Evolutionary conservation across 2,797 vertebrate species (phyloP).

Genomic region (Petrocephalus sullivani): DNA sequence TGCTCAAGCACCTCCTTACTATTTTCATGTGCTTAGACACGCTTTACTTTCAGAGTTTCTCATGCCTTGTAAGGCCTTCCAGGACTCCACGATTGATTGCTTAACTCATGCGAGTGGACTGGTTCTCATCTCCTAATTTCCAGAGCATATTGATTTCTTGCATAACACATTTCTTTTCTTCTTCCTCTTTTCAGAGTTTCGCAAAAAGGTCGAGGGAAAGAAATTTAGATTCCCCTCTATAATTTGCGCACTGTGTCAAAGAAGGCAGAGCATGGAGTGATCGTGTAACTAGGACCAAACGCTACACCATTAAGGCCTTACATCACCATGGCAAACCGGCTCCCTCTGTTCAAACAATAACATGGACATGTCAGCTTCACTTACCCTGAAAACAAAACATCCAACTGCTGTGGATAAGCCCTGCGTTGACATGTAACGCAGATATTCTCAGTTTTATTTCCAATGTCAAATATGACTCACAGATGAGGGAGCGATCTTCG

Average conservation of each 20-base stretch:
- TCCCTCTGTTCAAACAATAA: constrained; percentile 60
- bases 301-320: constrained; percentile 44
- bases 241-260: constrained; percentile 37
- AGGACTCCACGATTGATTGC: constrained; percentile 35
- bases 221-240: not conserved
- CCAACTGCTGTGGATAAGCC: constrained; percentile 40
- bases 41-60: constrained; percentile 12
- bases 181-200: not conserved
- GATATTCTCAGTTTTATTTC: constrained; percentile 53
- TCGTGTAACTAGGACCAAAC: constrained; percentile 42
- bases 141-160: constrained; percentile 34
- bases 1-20: constrained; percentile 32
- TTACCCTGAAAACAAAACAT: constrained; percentile 57
- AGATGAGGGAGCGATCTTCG: constrained; percentile 24
- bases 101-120: constrained; percentile 35
- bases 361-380: constrained; percentile 50
- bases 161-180: not conserved
- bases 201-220: not conserved
- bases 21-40: constrained; percentile 37
- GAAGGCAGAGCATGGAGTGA: constrained; percentile 20
- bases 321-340: constrained; percentile 43
- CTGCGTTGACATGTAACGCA: constrained; percentile 41
- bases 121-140: constrained; percentile 33
- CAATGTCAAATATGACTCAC: constrained; percentile 47
- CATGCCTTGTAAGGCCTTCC: constrained; percentile 23